Evolutionary conservation across 2,888 invertebrate species (phyloP), one percentile per base, ranked within the genome.

Genomic region (Pristionchus japonicus): DNA sequence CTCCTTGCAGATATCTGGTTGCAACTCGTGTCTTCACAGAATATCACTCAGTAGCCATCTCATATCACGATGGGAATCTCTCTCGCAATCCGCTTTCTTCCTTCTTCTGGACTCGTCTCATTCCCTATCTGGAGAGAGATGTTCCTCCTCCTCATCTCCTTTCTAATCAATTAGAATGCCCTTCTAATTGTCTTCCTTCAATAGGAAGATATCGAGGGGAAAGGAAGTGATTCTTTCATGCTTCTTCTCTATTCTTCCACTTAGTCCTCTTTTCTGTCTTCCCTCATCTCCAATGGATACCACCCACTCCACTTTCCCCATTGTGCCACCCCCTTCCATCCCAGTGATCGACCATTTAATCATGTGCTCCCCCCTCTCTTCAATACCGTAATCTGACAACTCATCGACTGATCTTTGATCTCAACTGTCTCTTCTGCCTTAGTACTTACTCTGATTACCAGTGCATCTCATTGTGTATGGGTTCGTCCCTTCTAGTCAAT

Each of bases 21-120:
- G 89, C 93, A 1, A 91, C 93, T 17, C 89, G 93, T 49, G 89
- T 92, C 27, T 93, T 93, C 89, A 93, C 93, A 92, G 91, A 92
- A 70, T 93, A 93, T 90, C 93, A 93, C 80, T 88, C 93, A 1
- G 86, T 93, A 37, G 91, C 90, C 67, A 84, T 86, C 34, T 90
- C 92, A 43, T 93, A 89, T 89, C 93, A 93, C 87, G 90, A 92
- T n/a, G 90, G 89, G 64, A 89, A 89, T 37, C 89, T 93, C 13
- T 91, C 91, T 40, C 89, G 88, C 34, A 93, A 93, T 67, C 89
- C 91, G 57, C 90, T 93, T n/a, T 89, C 90, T n/a, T 87, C 89
- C 31, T 88, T 47, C 34, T n/a, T 87, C n/a, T 87, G 87, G 87
- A 31, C 80, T 27, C n/a, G 27, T 13, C 0, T 87, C 4, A 47